Base-by-base conservation (phyloP, 2,888 invertebrate genomes). In the Latrodectus elegans region DNA sequence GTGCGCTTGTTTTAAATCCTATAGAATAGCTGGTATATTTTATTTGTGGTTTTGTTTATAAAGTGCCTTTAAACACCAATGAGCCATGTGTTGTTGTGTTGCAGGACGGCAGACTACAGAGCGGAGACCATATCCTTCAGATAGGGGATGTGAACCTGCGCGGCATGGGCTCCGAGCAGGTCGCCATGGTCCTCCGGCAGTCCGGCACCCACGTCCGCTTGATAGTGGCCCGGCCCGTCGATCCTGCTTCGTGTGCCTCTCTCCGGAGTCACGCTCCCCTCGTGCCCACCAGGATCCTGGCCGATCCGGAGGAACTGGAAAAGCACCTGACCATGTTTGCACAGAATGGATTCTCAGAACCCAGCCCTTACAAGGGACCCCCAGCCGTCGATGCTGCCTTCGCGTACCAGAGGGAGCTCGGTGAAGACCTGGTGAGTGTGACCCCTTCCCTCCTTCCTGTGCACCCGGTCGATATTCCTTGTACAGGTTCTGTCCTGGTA, bases 91-190 rank as follows among this genome's bases (percentile, higher is more conserved):
- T n/a, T 81, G 60, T 49, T 80, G n/a, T 90, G 88, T 91, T 92
- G 0, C 92, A 97, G 97, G 99, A 99, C 94, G 97, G 96, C 89
- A 95, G 98, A 79, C 94, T 99, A 90, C 97, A 97, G 93, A 97
- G 98, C 93, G 99, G 99, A 11, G 99, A 99, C 93, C 99, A 99
- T 93, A 96, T 99, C 91, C 94, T 99, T 91, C 99, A 99, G 93
- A 97, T 97, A 91, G 96, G 97, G 73, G 96, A 98, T 90, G 97
- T 99, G 90, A 97, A 97, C 93, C 94, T 99, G 90, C 95, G 98
- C 80, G 99, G 99, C 88, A 97, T 99, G 95, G 97, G 97, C 89
- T 98, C 98, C 80, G 99, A 99, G 93, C 93, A 94, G 84, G 98
- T 99, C 91, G 99, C 99, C 38, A 95, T 97, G 22, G 98, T 99